Evolutionary conservation across 2,113 vertebrate species (phyloP).

Genomic region (Ochotona curzoniae): DNA sequence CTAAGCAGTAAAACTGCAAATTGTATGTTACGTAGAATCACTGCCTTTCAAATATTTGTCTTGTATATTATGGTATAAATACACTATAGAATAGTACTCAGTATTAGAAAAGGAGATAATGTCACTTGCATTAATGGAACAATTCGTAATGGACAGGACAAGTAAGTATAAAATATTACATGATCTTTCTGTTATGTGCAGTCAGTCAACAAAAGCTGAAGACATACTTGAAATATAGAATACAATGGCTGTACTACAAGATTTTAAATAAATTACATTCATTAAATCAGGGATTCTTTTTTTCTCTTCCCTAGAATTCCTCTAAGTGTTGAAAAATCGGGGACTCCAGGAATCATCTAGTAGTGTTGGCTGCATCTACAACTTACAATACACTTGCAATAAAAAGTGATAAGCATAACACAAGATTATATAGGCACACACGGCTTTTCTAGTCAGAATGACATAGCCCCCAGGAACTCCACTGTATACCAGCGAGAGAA

Average conservation of each 20-base stretch:
- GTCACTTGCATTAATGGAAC: not conserved
- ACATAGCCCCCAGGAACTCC: not conserved
- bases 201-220: not conserved
- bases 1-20: not conserved
- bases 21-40: not conserved
- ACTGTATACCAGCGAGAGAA: not conserved
- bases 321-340: not conserved
- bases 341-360: not conserved
- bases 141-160: not conserved
- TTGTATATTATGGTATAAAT: not conserved
- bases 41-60: not conserved
- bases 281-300: not conserved
- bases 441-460: not conserved
- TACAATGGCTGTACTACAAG: not conserved
- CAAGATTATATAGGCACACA: not conserved
- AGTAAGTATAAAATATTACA: not conserved
- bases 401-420: not conserved
- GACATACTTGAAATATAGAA: not conserved
- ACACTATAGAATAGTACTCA: not conserved
- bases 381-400: not conserved
- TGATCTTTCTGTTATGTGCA: not conserved
- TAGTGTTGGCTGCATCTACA: not conserved
- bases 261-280: not conserved
- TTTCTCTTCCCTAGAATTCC: not conserved
- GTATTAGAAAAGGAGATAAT: not conserved